Evolutionary conservation across 2,113 vertebrate species (phyloP).

Genomic region (Halcyon senegalensis): DNA sequence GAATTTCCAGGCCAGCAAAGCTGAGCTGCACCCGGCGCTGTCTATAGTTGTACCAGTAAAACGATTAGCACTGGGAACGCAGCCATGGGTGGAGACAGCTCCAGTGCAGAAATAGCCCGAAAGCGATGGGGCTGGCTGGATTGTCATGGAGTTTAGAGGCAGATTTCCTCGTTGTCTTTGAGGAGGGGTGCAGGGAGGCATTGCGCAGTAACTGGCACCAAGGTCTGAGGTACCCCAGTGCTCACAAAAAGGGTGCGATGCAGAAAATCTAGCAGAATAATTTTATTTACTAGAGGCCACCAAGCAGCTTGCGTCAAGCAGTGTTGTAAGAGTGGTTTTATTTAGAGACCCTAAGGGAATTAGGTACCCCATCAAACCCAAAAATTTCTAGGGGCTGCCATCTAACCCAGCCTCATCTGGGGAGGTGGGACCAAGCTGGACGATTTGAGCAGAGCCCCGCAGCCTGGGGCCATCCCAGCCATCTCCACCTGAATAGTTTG

Average conservation of each 20-base stretch:
- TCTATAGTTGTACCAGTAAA: neutral
- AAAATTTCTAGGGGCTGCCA: neutral
- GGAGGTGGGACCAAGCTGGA: neutral
- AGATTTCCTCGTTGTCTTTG: neutral
- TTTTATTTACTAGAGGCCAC: neutral
- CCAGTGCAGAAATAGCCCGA: neutral
- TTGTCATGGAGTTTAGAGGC: neutral
- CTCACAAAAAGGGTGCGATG: neutral
- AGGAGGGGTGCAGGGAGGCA: neutral
- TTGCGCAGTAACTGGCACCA: neutral
- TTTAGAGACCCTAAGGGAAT: neutral
- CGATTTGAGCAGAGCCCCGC: neutral
- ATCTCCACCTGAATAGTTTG: rapidly evolving
- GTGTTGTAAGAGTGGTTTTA: rapidly evolving
- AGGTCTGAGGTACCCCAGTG: neutral
- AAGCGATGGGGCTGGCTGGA: neutral
- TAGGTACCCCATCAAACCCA: neutral
- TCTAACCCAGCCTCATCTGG: neutral
- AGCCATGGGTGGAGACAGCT: neutral
- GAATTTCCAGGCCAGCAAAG: neutral
- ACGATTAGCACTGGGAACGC: neutral
- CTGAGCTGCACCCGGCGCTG: neutral
- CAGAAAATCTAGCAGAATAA: neutral
- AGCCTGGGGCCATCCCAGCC: neutral
- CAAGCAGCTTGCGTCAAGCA: neutral